Conservation (phyloP, 1,140 invertebrate species). For the Chlorops oryzae region DNA sequence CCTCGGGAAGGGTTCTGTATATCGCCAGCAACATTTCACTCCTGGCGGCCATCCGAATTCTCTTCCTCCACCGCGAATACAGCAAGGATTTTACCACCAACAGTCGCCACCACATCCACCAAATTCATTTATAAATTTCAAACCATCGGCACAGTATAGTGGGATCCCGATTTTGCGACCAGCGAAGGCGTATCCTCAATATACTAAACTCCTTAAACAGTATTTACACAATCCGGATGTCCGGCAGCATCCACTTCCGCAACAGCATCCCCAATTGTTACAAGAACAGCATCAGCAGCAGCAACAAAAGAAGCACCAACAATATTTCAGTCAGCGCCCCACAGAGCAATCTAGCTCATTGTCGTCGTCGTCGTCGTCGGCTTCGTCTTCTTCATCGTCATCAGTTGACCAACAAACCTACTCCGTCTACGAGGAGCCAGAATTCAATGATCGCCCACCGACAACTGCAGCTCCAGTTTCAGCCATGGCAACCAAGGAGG, state of each 20-base stretch:
- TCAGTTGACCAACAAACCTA: slow-evolving; percentile 14
- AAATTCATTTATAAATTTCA: no score
- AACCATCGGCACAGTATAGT: slow-evolving; percentile 32
- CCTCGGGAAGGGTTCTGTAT: no score
- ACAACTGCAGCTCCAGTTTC: background rate
- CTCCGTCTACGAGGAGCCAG: slow-evolving; percentile 37
- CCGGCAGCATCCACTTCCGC: slow-evolving; percentile 1
- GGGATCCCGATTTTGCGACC: slow-evolving; percentile 17
- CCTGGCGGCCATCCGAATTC: no score
- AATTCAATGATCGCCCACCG: slow-evolving; percentile 15
- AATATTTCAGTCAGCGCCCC: slow-evolving; percentile 21
- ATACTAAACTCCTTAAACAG: background rate
- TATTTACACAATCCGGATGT: background rate
- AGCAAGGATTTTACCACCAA: no score
- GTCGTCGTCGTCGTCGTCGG: background rate
- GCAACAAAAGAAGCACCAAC: background rate
- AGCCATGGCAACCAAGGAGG: slow-evolving; percentile 26
- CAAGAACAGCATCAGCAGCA: slow-evolving; percentile 10
- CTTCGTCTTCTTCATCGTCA: slow-evolving; percentile 15
- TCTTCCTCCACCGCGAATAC: no score
- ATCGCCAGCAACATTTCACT: no score
- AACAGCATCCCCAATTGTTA: slow-evolving; percentile 1
- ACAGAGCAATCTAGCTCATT: background rate
- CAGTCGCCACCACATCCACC: no score
- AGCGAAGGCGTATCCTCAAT: background rate